Percentiles rank a stretch among this genome's conserved stretches.
Conservation (phyloP, 2,797 vertebrate species). For the Dendrocincla fuliginosa region DNA sequence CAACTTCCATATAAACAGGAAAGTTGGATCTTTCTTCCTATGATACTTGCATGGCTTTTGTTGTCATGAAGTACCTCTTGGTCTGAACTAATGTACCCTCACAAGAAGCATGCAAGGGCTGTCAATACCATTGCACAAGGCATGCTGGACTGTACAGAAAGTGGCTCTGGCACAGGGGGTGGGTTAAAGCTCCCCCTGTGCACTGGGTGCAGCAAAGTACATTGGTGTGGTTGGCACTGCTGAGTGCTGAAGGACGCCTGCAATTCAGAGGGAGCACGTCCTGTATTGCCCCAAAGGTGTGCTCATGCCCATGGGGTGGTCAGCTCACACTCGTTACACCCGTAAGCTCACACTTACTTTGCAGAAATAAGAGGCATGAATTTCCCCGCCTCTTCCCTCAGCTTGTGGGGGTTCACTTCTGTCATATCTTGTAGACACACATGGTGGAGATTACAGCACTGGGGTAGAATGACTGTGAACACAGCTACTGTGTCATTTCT, state of each 20-base stretch:
- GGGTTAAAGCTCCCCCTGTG: background rate
- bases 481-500: background rate
- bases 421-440: background rate
- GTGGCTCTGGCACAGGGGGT: background rate
- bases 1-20: conserved; percentile 21
- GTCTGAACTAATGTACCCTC: background rate
- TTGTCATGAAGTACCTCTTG: background rate
- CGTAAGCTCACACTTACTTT: background rate
- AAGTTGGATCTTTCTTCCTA: background rate
- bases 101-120: background rate
- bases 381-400: background rate
- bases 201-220: background rate
- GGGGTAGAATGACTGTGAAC: background rate
- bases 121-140: background rate
- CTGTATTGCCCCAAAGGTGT: fast-evolving
- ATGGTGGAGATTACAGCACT: background rate
- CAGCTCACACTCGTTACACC: background rate
- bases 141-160: fast-evolving
- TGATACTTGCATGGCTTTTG: background rate
- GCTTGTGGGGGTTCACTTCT: background rate
- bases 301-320: background rate
- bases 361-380: background rate
- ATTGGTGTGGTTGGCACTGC: fast-evolving
- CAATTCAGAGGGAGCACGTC: background rate
- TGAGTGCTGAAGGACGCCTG: background rate